Evolutionary conservation across 2,797 vertebrate species (phyloP), one percentile per base, ranked within the genome.

Genomic region (Distichodus sexfasciatus): DNA sequence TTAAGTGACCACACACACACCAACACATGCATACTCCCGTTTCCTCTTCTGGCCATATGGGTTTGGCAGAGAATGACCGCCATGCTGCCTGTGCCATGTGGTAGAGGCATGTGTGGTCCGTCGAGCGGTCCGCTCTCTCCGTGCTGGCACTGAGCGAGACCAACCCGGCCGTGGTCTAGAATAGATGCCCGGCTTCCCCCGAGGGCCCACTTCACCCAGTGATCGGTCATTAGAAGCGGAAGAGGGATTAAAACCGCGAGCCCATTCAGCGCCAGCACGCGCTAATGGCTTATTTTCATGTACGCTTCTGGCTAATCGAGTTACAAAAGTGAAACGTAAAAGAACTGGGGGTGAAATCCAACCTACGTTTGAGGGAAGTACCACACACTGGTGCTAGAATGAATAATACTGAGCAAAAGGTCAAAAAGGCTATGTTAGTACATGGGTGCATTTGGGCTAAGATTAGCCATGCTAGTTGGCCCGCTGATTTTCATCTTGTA

Each of bases 41-140:
- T 35, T 15, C 31, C 26, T 44, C 19, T 21, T 19, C 1, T 4
- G n/a, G n/a, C 11, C 59, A 75, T 54, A 65, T 71, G 64, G 38
- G 59, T 55, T 64, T 78, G 76, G 72, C 72, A 75, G 40, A 35
- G 41, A 54, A 24, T 51, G 57, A 10, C 24, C 35, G 59, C 64
- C 64, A 75, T 38, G 54, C 51, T 41, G 67, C 33, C 44, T 48
- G 57, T 61, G 60, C 72, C 72, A 78, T 78, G 69, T 78, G 76
- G 59, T 35, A n/a, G 43, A 41, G 54, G 59, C 72, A 61, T 72
- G 72, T 72, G 76, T 63, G 69, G 60, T 61, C 66, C 36, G 46
- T 17, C 71, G 62, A 53, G 44, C 62, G 50, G 33, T 43, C 71
- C 26, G 41, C n/a, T 33, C 40, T 55, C 48, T 67, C 19, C 33